Evolutionary conservation across 2,888 invertebrate species (phyloP), one percentile per base, ranked within the genome.

Genomic region (Drosophila tanythrix): DNA sequence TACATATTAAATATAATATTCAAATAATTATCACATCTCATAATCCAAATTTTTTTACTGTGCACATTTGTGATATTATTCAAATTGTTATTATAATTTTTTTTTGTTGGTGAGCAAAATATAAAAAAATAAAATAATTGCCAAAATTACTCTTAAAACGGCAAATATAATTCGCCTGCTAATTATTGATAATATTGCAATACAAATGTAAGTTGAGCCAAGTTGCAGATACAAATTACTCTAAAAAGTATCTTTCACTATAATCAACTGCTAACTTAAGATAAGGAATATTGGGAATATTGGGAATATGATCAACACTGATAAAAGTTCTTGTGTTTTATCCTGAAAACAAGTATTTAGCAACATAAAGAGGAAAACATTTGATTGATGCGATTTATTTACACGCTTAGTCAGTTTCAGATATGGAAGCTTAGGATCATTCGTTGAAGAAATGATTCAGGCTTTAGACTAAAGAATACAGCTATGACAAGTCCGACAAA

Each of bases 11-110:
- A 51, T 70, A 63, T 58, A 15, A 38, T 43, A 57, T 10, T 48
- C n/a, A 56, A 48, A 35, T 50, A 70, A 40, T 61, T 57, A 69
- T 70, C 46, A 63, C 52, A 76, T 51, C 60, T 53, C 25, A 55
- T 48, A 56, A 60, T 46, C 15, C 1, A 33, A 31, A 46, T 66
- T 77, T 77, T 78, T 78, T 78, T 78, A 65, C 51, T 71, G 78
- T 78, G 77, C 75, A 35, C 40, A 43, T 61, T 66, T 78, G 77
- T 78, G 77, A 79, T 78, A 75, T 48, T 61, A 53, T 51, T 43
- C 18, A 70, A 70, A 40, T 21, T 40, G 40, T 50, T 50, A 11
- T 18, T 10, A 29, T 21, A n/a, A 40, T 51, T 52, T 57, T 61
- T 51, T 76, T 62, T 35, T 21, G 21, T 51, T 55, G 38, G 59